Base-by-base conservation (phyloP, 2,888 invertebrate genomes). In the Lasioglossum vierecki region DNA sequence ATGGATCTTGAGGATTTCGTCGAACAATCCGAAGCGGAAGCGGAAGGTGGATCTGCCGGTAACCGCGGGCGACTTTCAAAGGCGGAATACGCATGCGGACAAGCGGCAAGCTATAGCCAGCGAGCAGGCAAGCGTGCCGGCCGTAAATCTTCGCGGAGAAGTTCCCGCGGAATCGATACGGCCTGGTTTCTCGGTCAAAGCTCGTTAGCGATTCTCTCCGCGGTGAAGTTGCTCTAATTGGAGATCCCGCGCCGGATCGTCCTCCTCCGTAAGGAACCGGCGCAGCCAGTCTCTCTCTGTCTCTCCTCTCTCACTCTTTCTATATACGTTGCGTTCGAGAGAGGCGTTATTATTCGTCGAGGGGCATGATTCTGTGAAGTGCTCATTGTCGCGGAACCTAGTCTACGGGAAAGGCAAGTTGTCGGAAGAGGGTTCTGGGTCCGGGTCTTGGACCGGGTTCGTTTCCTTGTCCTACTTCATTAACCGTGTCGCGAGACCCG, bases 131-230 rank as follows among this genome's bases (percentile, higher is more conserved):
- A 86, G 73, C 86, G 84, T 77, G 80, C 57, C 72, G 63, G 72
- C 73, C 87, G 82, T 89, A 90, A 88, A 90, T 89, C 89, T 85
- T 79, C 73, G 35, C 78, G 66, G 66, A 35, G 81, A 89, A 30
- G 78, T 80, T 79, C 76, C 84, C 90, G 80, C 72, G 77, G 81
- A 89, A 89, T 89, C 87, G 89, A 89, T 90, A 87, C 79, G 75
- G 76, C 80, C 81, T 71, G 83, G 88, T 85, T 84, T 89, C 89
- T 90, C 89, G 88, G 84, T 87, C 90, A 90, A 88, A 87, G 85
- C 89, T 89, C 90, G 89, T 89, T 89, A 90, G 87, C 83, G 87
- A 88, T 89, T 90, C 90, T 80, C 90, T 75, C 76, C 82, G 83
- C 76, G 87, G 82, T 80, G 78, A 82, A 85, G 87, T 85, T 83